Evolutionary conservation across 1,140 invertebrate species (phyloP).

Genomic region (Eciton burchellii): DNA sequence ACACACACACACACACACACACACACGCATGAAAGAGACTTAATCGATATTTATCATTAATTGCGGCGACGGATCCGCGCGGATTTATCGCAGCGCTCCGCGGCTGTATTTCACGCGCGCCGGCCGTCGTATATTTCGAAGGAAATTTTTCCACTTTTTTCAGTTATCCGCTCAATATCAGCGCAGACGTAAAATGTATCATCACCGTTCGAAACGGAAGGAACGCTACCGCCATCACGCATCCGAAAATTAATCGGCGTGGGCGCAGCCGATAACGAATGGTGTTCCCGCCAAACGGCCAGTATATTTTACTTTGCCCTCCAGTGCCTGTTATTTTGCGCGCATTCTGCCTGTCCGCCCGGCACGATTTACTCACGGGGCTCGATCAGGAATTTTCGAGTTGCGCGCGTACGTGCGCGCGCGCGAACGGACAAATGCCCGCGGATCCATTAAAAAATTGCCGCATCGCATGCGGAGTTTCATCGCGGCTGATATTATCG

Average conservation of each 20-base stretch:
- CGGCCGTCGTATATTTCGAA: conserved; percentile 64
- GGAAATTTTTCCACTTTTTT: conserved; percentile 69
- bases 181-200: conserved; percentile 75
- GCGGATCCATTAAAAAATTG: conserved; percentile 73
- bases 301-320: conserved; percentile 80
- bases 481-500: conserved; percentile 40
- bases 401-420: conserved; percentile 19
- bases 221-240: conserved; percentile 73
- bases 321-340: conserved; percentile 78
- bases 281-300: conserved; percentile 76
- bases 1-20: no score
- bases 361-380: conserved; percentile 72
- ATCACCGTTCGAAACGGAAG: conserved; percentile 70
- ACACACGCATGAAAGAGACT: conserved; percentile 31
- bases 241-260: conserved; percentile 80
- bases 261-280: conserved; percentile 79
- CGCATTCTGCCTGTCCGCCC: conserved; percentile 73
- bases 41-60: conserved; percentile 68
- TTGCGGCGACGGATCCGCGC: conserved; percentile 58
- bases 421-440: conserved; percentile 65
- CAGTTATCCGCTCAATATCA: conserved; percentile 75
- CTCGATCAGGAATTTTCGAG: conserved; percentile 72
- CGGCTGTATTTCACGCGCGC: conserved; percentile 64
- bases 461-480: conserved; percentile 23
- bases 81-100: conserved; percentile 62